Evolutionary conservation across 2,888 invertebrate species (phyloP).

Genomic region (Cataglyphis altisquamis): DNA sequence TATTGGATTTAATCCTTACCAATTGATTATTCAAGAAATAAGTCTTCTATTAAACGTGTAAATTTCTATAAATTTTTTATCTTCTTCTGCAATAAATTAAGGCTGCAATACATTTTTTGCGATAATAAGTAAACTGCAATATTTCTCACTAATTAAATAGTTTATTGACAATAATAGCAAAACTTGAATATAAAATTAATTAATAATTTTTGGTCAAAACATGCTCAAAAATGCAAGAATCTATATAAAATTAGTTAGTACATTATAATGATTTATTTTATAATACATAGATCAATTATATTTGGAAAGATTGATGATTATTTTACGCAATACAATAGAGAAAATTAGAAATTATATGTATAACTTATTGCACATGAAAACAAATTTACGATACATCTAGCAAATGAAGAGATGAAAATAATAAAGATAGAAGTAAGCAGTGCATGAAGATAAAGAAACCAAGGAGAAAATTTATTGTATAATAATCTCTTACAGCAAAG

Average conservation of each 20-base stretch:
- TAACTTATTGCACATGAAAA: not conserved
- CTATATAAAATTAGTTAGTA: not conserved
- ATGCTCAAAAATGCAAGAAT: not conserved
- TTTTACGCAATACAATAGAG: constrained; percentile 13
- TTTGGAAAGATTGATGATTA: constrained; percentile 1
- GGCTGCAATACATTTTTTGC: not conserved
- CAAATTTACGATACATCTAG: not conserved
- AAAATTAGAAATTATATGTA: not conserved
- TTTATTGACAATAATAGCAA: not conserved
- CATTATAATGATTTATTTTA: constrained; percentile 5
- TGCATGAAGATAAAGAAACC: not conserved
- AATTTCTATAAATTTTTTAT: not conserved
- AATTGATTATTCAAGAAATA: not conserved
- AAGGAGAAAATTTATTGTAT: not conserved
- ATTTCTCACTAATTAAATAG: not conserved
- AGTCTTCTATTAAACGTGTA: not conserved
- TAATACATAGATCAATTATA: constrained; percentile 17
- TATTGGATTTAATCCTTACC: not conserved
- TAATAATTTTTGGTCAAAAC: constrained; percentile 5
- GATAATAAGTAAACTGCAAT: not conserved
- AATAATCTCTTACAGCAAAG: constrained; percentile 9
- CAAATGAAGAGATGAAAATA: constrained; percentile 5
- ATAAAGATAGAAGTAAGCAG: not conserved
- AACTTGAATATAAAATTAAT: not conserved
- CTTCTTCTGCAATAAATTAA: not conserved